phyloP scores from a whole-genome alignment of 2,113 vertebrate species.

The Hippocampus barbouri region DNA sequence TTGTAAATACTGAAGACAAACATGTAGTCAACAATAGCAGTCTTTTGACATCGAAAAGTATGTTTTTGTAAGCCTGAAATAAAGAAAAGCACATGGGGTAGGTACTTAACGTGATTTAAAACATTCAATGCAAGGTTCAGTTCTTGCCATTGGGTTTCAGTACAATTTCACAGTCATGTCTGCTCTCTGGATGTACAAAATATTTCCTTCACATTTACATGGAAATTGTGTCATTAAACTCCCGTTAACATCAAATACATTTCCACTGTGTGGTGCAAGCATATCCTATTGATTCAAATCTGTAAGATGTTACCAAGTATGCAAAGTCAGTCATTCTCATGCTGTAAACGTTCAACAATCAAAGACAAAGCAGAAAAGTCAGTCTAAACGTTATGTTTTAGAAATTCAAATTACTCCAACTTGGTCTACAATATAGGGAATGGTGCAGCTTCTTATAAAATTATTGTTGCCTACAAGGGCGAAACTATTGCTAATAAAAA shows the following conservation, averaged over 20 bases:
- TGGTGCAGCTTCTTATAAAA: conserved; percentile 8
- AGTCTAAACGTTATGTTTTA: conserved; percentile 1
- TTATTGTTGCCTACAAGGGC: conserved; percentile 22
- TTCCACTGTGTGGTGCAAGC: conserved; percentile 45
- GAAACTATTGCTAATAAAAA: conserved; percentile 6
- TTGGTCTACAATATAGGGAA: background rate
- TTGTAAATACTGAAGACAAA: conserved; percentile 23
- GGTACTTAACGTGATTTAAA: conserved; percentile 13
- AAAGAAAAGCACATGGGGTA: conserved; percentile 1
- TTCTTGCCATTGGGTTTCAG: conserved; percentile 13
- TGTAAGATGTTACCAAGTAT: conserved; percentile 10
- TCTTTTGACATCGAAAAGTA: conserved; percentile 5
- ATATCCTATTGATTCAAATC: conserved; percentile 40
- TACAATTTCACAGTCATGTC: conserved; percentile 31
- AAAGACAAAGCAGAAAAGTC: conserved; percentile 35
- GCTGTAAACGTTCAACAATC: conserved; percentile 37
- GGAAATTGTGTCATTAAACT: conserved; percentile 5
- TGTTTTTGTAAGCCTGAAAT: conserved; percentile 7
- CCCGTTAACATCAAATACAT: conserved; percentile 36
- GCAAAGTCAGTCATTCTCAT: conserved; percentile 20
- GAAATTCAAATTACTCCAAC: conserved; percentile 11
- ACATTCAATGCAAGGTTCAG: conserved; percentile 10
- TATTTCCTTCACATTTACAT: conserved; percentile 20
- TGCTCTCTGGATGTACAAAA: conserved; percentile 27
- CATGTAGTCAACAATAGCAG: conserved; percentile 2